Conservation (phyloP, 1,140 invertebrate species). For the Apocrypta bakeri region DNA sequence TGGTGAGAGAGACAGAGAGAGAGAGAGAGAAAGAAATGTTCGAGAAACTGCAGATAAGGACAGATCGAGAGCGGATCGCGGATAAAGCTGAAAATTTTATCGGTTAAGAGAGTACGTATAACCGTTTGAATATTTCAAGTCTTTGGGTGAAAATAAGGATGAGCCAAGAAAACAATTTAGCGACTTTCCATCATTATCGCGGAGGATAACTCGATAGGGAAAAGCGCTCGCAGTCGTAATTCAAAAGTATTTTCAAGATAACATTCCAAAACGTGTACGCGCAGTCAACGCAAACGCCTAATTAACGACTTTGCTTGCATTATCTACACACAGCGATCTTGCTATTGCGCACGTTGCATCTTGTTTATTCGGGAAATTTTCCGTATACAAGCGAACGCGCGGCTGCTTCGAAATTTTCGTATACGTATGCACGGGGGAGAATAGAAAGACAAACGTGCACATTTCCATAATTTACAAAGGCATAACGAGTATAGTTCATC, state of each 20-base stretch:
- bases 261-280: too few relatives aligned
- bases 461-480: too few relatives aligned
- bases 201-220: too few relatives aligned
- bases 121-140: too few relatives aligned
- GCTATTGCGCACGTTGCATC: background rate
- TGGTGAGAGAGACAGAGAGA: background rate
- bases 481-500: background rate
- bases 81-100: conserved; percentile 3
- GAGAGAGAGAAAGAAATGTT: background rate
- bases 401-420: background rate
- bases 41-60: background rate
- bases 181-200: too few relatives aligned
- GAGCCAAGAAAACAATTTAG: too few relatives aligned
- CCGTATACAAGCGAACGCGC: too few relatives aligned
- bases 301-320: background rate
- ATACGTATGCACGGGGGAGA: background rate
- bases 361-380: background rate
- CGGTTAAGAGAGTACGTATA: background rate
- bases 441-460: too few relatives aligned
- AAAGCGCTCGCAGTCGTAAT: too few relatives aligned
- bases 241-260: too few relatives aligned
- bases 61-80: background rate
- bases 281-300: background rate
- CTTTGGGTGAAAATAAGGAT: background rate
- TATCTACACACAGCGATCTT: background rate